Evolutionary conservation across 2,888 invertebrate genomes (phyloP).

Genomic region (Petrophora chlorosata): DNA sequence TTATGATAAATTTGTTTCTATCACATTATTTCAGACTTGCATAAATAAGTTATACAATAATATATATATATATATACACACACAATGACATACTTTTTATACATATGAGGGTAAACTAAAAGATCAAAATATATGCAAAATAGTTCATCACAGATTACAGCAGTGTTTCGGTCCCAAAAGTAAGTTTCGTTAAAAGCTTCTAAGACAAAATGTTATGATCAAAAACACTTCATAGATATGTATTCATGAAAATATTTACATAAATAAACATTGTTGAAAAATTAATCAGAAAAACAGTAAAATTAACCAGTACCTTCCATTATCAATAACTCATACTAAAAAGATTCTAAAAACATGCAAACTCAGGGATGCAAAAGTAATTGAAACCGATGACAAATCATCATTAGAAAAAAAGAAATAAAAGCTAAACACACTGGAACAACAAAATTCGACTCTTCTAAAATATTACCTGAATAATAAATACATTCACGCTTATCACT

Average conservation of each 20-base stretch:
- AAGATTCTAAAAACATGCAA: constrained; percentile 29
- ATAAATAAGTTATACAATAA: constrained; percentile 35
- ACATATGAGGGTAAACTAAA: constrained; percentile 26
- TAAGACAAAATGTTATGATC: constrained; percentile 10
- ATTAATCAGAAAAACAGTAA: constrained; percentile 9
- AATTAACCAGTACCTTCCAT: constrained; percentile 10
- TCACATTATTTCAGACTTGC: constrained; percentile 51
- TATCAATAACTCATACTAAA: constrained; percentile 3
- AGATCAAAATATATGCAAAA: constrained; percentile 26
- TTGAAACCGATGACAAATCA: constrained; percentile 2
- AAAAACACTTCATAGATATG: constrained; percentile 1
- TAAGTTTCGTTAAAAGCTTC: constrained; percentile 7
- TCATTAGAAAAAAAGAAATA: constrained; percentile 7
- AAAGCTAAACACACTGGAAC: constrained; percentile 20
- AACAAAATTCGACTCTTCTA: constrained; percentile 48
- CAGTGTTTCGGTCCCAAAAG: constrained; percentile 11
- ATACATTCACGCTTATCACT: constrained; percentile 14
- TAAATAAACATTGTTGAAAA: constrained; percentile 16
- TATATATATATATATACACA: constrained; percentile 25
- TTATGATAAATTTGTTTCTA: constrained; percentile 63
- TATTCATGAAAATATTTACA: constrained; percentile 4
- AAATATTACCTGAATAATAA: constrained; percentile 34
- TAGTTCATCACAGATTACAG: constrained; percentile 33
- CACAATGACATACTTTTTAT: constrained; percentile 31
- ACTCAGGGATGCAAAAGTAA: constrained; percentile 9